Base-by-base conservation (phyloP, 2,888 invertebrate genomes). In the Acanthacorydalis orientalis region DNA sequence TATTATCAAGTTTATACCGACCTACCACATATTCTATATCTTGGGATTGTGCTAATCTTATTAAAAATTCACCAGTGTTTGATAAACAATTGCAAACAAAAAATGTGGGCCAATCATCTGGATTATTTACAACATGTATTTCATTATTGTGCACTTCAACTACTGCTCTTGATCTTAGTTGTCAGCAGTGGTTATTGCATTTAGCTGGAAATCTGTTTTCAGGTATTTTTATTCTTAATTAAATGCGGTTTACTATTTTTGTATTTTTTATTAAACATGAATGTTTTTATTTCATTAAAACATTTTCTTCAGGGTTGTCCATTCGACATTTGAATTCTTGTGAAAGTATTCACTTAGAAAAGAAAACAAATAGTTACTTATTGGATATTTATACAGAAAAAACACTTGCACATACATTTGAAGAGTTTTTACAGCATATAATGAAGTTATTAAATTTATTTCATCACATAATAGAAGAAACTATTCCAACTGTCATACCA, bases 401-500 rank as follows among this genome's bases (percentile, higher is more conserved):
- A 55, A 61, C 51, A 53, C 63, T 80, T 50, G 70, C 73, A 43
- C 67, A 60, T 16, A 57, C 75, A 11, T 74, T 78, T 4, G 82
- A 85, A 53, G 70, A 75, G 46, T 73, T 83, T 48, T 64, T 86
- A 9, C 71, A 69, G 50, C 81, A 87, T 46, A 70, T 82, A 0
- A 59, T 82, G 41, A 80, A 80, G 57, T 65, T 86, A 57, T 62
- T 88, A 49, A 86, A 85, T 60, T 76, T 86, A 23, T 74, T 82
- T 56, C 77, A 78, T 47, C 84, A 85, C 61, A 74, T 87, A 53
- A 73, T 86, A 51, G 84, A 85, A 55, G 85, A 86, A 60, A 60
- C 74, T 43, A 67, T 70, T 49, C 77, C 78, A 52, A 65, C 68
- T 52, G 64, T 70, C 12, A 57, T 68, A 2, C 68, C 65, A 49